phyloP scores from a whole-genome alignment of 1,140 invertebrate species.

The Drosophila ambigua region DNA sequence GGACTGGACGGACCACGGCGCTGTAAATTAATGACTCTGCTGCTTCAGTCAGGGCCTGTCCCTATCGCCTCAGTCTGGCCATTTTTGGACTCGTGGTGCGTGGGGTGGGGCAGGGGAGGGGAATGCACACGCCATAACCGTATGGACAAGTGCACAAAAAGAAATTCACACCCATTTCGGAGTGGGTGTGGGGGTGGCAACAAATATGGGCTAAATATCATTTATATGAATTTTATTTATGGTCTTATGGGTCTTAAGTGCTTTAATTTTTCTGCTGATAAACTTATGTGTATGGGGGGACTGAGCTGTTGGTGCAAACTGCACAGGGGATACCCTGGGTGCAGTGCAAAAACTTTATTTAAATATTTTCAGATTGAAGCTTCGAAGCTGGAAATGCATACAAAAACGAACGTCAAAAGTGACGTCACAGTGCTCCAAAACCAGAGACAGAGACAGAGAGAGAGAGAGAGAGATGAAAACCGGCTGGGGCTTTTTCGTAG shows the following conservation, averaged over 20 bases:
- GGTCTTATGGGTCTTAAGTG: constrained; percentile 65
- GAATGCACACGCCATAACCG: constrained; percentile 16
- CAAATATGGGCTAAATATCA: constrained; percentile 79
- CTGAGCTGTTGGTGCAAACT: too few species aligned
- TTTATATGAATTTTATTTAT: constrained; percentile 68
- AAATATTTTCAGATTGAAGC: constrained; percentile 32
- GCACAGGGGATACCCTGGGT: constrained; percentile 1
- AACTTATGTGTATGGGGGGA: constrained; percentile 32
- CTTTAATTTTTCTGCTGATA: constrained; percentile 44
- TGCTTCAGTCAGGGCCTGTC: constrained; percentile 37
- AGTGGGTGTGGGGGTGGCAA: constrained; percentile 1
- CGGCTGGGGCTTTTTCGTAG: constrained; percentile 25
- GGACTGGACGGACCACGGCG: constrained; percentile 12
- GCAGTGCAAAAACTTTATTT: constrained; percentile 56
- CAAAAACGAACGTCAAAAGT: constrained; percentile 56
- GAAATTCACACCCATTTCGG: constrained; percentile 54
- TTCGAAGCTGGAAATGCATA: constrained; percentile 4
- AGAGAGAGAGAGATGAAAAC: constrained; percentile 18
- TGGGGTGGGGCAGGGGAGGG: background rate
- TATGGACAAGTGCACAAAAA: constrained; percentile 9
- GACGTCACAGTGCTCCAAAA: constrained; percentile 51
- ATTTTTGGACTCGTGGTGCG: constrained; percentile 39
- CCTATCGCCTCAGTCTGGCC: constrained; percentile 36
- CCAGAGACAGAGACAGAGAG: background rate
- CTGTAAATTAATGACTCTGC: constrained; percentile 44